Evolutionary conservation across 2,888 invertebrate genomes (phyloP).

Genomic region (Meiosimyza decipiens): DNA sequence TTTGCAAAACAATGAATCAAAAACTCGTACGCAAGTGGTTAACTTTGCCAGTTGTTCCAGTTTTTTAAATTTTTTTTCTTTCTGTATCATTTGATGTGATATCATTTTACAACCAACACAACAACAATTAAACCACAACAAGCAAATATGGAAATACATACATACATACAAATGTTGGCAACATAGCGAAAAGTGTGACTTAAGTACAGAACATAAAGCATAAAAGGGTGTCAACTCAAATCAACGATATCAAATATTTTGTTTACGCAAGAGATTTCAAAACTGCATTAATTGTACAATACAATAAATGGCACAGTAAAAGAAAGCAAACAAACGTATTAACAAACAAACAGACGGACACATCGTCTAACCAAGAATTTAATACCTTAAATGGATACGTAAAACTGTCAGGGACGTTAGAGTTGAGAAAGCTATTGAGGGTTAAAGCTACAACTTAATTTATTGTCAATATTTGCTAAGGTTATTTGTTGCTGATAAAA

Average conservation of each 20-base stretch:
- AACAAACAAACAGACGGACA: neutral
- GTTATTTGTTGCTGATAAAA: slow-evolving; percentile 5
- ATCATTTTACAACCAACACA: slow-evolving; percentile 19
- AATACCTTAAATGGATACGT: neutral
- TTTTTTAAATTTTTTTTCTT: neutral
- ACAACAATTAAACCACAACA: neutral
- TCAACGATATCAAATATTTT: slow-evolving; percentile 1
- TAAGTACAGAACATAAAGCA: neutral
- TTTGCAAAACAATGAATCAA: neutral
- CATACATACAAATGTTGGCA: neutral
- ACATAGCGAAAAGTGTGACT: neutral
- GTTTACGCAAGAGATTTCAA: slow-evolving; percentile 1
- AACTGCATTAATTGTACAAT: too few species aligned
- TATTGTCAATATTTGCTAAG: slow-evolving; percentile 17
- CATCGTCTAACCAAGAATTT: neutral
- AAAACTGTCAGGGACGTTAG: neutral
- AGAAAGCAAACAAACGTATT: neutral
- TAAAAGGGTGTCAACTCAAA: neutral
- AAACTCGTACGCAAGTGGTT: neutral
- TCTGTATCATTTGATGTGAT: slow-evolving; percentile 1
- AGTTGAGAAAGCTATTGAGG: neutral
- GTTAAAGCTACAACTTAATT: slow-evolving; percentile 3
- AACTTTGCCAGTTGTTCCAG: slow-evolving; percentile 4
- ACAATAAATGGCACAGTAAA: too few species aligned
- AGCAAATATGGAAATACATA: neutral